A percentile compares a stretch with the other conserved stretches of the same genome.
phyloP scores from a whole-genome alignment of 2,888 invertebrate genomes.

The Gryllus longicercus region DNA sequence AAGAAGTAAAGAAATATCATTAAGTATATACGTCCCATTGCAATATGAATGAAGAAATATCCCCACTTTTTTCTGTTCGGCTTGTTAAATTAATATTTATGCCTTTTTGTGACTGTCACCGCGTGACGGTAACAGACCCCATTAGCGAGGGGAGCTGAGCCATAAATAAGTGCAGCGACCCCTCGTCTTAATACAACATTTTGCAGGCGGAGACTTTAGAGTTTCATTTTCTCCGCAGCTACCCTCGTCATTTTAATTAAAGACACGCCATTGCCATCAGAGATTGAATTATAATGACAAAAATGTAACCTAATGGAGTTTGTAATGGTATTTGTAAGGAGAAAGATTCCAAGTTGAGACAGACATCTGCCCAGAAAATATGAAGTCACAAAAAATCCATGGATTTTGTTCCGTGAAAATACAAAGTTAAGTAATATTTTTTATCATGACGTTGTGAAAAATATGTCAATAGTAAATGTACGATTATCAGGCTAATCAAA shows the following conservation, averaged over 20 bases:
- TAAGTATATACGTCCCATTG: too few relatives aligned
- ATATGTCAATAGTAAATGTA: too few relatives aligned
- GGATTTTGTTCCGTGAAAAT: too few relatives aligned
- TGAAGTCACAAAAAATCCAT: too few relatives aligned
- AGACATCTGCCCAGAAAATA: too few relatives aligned
- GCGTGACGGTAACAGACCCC: background rate
- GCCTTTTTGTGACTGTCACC: background rate
- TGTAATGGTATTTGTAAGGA: conserved; percentile 30
- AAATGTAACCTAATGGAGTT: conserved; percentile 33
- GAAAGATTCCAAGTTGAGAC: background rate
- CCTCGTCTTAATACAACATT: background rate
- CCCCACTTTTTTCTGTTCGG: background rate
- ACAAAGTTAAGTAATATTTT: too few relatives aligned
- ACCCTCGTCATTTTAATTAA: conserved; percentile 30
- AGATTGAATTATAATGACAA: conserved; percentile 35
- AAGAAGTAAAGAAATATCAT: too few relatives aligned
- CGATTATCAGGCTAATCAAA: too few relatives aligned
- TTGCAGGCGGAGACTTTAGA: conserved; percentile 9
- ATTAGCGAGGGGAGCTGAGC: conserved; percentile 17
- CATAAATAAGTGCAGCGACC: conserved; percentile 6
- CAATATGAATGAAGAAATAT: background rate
- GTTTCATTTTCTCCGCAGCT: conserved; percentile 26
- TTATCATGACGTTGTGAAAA: too few relatives aligned
- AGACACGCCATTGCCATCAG: conserved; percentile 29
- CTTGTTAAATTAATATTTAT: conserved; percentile 1